Evolutionary conservation across 1,140 invertebrate genomes (phyloP).

Genomic region (Psix sp.): DNA sequence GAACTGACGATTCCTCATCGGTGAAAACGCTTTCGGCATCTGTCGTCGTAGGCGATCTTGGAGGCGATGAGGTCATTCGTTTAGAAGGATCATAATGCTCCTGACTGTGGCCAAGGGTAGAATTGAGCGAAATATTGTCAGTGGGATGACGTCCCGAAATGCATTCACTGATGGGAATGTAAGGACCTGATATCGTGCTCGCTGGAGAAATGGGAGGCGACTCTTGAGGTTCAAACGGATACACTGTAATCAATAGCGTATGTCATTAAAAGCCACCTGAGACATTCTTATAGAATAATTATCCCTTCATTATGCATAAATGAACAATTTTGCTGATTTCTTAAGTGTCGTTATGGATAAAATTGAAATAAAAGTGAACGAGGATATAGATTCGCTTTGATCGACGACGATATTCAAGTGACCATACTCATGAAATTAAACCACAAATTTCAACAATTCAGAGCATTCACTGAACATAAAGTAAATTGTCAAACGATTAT

Average conservation of each 20-base stretch:
- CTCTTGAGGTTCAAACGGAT: slow-evolving; percentile 75
- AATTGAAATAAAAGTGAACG: too few species aligned
- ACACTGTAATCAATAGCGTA: slow-evolving; percentile 63
- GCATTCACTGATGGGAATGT: slow-evolving; percentile 92
- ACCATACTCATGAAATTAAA: too few species aligned
- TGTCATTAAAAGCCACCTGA: too few species aligned
- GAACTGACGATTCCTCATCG: slow-evolving; percentile 68
- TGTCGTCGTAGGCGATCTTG: slow-evolving; percentile 73
- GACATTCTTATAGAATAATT: too few species aligned
- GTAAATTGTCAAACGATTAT: too few species aligned
- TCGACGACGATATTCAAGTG: too few species aligned
- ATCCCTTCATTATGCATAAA: too few species aligned
- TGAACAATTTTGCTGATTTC: too few species aligned
- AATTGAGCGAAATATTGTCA: slow-evolving; percentile 72
- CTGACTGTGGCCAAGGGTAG: slow-evolving; percentile 64
- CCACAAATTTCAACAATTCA: too few species aligned
- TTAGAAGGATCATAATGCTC: slow-evolving; percentile 75
- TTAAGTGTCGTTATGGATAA: too few species aligned
- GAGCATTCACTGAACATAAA: too few species aligned
- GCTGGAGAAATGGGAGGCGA: slow-evolving; percentile 80
- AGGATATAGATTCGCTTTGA: too few species aligned
- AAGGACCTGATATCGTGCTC: slow-evolving; percentile 82
- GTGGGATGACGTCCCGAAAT: slow-evolving; percentile 86
- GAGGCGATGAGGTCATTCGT: slow-evolving; percentile 70
- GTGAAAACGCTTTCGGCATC: slow-evolving; percentile 75